Evolutionary conservation across 2,888 invertebrate species (phyloP), one percentile per base, ranked within the genome.

Genomic region (Limnephilus marmoratus): DNA sequence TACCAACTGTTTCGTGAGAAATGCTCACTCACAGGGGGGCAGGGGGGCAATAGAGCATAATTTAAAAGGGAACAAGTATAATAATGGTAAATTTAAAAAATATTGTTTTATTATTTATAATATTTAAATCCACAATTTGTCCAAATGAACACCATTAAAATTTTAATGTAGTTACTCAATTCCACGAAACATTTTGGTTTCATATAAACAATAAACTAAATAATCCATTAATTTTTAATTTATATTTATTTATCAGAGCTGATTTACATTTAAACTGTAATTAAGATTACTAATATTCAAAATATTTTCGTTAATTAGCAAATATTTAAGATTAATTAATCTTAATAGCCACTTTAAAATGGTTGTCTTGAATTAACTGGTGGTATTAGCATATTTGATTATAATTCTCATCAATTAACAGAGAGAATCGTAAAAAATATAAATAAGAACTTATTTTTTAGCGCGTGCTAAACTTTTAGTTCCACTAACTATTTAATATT

Each of bases 301-400:
- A 24, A n/a, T n/a, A 68, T 24, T n/a, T n/a, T 9, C 5, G n/a
- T 68, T n/a, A 68, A 68, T 68, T 68, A 68, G 68, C 24, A 68
- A 68, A 68, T n/a, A 68, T 68, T 68, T n/a, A 24, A 68, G 68
- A 68, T 68, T 24, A 68, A n/a, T 68, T 68, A 9, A 68, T 9
- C 68, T 68, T 68, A n/a, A 37, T 53, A 68, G 18, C 53, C 37
- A 85, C 34, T 83, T 90, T 49, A 53, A 53, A 91, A 91, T 87
- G 80, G 81, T 81, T 88, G 45, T 68, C 82, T 90, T 81, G 82
- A 53, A 90, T 90, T 90, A 53, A 90, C 68, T 37, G 83, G 41
- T 5, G 34, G 9, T 7, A 83, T 91, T 91, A 90, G 29, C 91
- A 91, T 91, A 91, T 91, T 85, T 90, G 91, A 91, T 91, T 91